A percentile compares a stretch with the other conserved stretches of the same genome.
Evolutionary conservation across 2,797 vertebrate genomes (phyloP).

Genomic region (Lindbergichthys nudifrons): DNA sequence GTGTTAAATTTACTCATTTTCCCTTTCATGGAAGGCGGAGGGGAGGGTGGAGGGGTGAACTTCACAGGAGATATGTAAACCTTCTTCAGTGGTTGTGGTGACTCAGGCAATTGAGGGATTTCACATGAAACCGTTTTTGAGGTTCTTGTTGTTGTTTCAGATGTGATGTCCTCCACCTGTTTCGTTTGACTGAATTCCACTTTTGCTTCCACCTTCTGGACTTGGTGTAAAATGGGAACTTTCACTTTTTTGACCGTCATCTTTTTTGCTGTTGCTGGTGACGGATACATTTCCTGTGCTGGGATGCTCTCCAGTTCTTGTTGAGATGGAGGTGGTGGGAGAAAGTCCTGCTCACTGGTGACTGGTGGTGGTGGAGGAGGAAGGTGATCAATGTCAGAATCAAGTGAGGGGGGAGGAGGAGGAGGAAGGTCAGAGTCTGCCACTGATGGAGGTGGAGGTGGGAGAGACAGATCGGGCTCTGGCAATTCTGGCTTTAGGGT

Average conservation of each 20-base stretch:
- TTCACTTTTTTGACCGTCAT: conserved; percentile 82
- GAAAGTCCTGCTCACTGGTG: conserved; percentile 72
- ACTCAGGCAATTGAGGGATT: conserved; percentile 75
- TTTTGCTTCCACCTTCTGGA: conserved; percentile 84
- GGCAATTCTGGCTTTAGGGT: conserved; percentile 60
- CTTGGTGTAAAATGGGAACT: conserved; percentile 73
- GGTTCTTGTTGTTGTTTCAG: conserved; percentile 46
- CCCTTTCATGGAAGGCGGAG: conserved; percentile 78
- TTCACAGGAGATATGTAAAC: conserved; percentile 78
- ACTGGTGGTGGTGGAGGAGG: conserved; percentile 76
- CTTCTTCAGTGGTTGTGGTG: conserved; percentile 76
- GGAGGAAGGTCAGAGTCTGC: conserved; percentile 79
- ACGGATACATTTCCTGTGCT: conserved; percentile 50
- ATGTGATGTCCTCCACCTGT: conserved; percentile 56
- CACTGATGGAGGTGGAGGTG: conserved; percentile 86
- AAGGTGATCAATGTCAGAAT: conserved; percentile 81
- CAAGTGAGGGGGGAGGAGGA: conserved; percentile 63
- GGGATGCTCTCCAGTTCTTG: conserved; percentile 82
- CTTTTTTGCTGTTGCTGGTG: conserved; percentile 78
- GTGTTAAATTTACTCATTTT: conserved; percentile 91
- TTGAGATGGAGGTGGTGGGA: conserved; percentile 84
- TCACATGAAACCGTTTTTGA: conserved; percentile 62
- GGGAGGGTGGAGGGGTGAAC: conserved; percentile 87
- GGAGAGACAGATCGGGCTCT: conserved; percentile 87
- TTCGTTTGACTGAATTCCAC: conserved; percentile 68